Base-by-base conservation (phyloP, 2,797 vertebrate species). In the Peromyscus aztecus region DNA sequence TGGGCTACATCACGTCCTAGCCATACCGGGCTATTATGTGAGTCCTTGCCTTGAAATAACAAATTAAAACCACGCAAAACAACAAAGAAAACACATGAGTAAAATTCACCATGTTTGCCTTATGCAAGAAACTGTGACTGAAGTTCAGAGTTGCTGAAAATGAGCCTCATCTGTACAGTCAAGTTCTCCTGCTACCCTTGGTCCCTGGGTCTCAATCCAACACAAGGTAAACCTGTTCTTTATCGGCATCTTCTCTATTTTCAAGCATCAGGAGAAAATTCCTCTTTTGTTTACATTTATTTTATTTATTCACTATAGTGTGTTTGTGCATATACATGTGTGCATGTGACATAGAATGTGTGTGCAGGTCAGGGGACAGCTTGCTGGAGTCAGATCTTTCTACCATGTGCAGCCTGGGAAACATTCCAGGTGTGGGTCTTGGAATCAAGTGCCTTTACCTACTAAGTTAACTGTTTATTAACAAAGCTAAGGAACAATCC, bases 191-290 rank as follows among this genome's bases (percentile, higher is more conserved):
- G 19, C 11, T 6, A 5, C 3, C 2, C 9, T 17, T 24, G 49
- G 4, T 19, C 31, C 46, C 12, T 6, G 2, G 23, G 4, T 0
- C 21, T 21, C 19, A 71, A 0, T 16, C 11, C 34, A 19, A 61
- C 3, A 75, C 4, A 31, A 4, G 34, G 5, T 16, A n/a, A 77
- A 23, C 6, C 9, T 7, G 1, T 11, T 19, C n/a, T 7, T 12
- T 23, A 24, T 19, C 34, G n/a, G 16, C 34, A 59, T 37, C 12
- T 91, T 80, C 19, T 40, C 43, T 49, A 55, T 34, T 17, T 71
- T 29, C 23, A 57, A 43, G 40, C 19, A 13, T 43, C 10, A 16
- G 17, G 0, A 67, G 52, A 65, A 27, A 69, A 2, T 10, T 1
- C 3, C 24, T 49, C 29, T 69, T 86, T 49, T 69, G 6, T 31